phyloP scores from a whole-genome alignment of 2,888 invertebrate genomes.

The Neria commutata region DNA sequence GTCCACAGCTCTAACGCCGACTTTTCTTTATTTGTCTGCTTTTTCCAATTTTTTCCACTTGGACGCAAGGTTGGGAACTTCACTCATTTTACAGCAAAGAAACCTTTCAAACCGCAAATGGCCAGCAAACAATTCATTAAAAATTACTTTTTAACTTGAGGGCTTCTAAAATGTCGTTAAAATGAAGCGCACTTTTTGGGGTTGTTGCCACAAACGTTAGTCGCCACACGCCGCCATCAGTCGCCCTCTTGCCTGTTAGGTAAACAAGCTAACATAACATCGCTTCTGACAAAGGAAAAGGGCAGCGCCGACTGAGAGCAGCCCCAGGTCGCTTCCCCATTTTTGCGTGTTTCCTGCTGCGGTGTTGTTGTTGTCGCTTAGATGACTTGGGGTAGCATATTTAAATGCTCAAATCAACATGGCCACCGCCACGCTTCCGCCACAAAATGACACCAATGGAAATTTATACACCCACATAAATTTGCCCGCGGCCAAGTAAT shows the following conservation, averaged over 20 bases:
- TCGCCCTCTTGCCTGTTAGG: too few relatives aligned
- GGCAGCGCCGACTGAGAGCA: not conserved
- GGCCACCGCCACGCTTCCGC: constrained; percentile 54
- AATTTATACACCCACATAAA: constrained; percentile 27
- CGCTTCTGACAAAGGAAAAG: not conserved
- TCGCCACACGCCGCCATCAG: not conserved
- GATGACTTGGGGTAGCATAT: not conserved
- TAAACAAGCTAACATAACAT: too few relatives aligned
- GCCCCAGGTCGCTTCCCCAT: not conserved
- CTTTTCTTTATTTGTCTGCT: not conserved
- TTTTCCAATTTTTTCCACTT: not conserved
- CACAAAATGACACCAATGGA: constrained; percentile 56
- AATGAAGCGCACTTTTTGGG: constrained; percentile 1
- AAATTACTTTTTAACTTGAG: constrained; percentile 23
- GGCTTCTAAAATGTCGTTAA: not conserved
- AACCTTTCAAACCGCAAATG: constrained; percentile 9
- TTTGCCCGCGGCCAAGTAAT: constrained; percentile 14
- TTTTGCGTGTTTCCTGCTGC: not conserved
- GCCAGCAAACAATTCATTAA: constrained; percentile 53
- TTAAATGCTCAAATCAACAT: constrained; percentile 33
- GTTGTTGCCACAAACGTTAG: constrained; percentile 15
- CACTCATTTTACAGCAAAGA: not conserved
- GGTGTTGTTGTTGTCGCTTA: not conserved
- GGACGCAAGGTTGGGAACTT: too few relatives aligned
- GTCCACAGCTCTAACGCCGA: too few relatives aligned